These are phyloP conservation scores for Oscheius myriophilus DNA, from an alignment of 2,888 invertebrate species.

Conservation along the genomic window DNA sequence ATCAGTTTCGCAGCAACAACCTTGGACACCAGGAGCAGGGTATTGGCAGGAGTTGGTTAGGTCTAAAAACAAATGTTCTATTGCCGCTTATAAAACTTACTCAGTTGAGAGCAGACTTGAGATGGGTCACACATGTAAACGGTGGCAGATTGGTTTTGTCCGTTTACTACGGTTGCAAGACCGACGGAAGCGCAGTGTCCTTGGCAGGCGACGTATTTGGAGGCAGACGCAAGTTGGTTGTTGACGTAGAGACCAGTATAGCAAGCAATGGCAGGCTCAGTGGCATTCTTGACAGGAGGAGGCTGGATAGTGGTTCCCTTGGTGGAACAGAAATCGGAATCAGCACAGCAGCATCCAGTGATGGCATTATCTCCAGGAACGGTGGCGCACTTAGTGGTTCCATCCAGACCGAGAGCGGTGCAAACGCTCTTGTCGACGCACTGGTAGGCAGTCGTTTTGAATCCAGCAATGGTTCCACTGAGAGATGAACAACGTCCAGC, in stretches of 20 bases:
- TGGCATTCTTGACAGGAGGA: conserved; percentile 35
- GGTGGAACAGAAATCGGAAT: conserved; percentile 41
- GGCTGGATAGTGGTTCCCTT: conserved; percentile 10
- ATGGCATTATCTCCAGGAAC: conserved; percentile 35
- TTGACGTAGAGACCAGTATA: conserved; percentile 50
- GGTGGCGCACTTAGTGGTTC: conserved; percentile 33
- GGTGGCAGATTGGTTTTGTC: conserved; percentile 27
- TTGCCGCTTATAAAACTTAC: conserved; percentile 31
- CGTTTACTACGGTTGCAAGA: conserved; percentile 30
- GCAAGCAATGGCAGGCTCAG: conserved; percentile 43
- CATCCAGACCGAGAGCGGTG: conserved; percentile 38
- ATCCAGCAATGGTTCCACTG: conserved; percentile 37
- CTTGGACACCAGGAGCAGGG: conserved; percentile 36
- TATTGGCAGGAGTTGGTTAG: conserved; percentile 42
- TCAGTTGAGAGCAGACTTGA: conserved; percentile 38
- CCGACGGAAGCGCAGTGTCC: conserved; percentile 31
- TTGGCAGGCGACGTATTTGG: conserved; percentile 15
- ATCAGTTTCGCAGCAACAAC: conserved; percentile 51
- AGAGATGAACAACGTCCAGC: conserved; percentile 47
- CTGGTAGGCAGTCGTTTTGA: conserved; percentile 43
- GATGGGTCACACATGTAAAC: conserved; percentile 52
- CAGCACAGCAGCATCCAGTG: conserved; percentile 49
- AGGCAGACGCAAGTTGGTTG: conserved; percentile 33
- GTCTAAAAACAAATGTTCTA: conserved; percentile 14
- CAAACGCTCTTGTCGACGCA: conserved; percentile 39